Evolutionary conservation across 2,797 vertebrate genomes (phyloP), one percentile per base, ranked within the genome.

Genomic region (Sardinella longiceps): DNA sequence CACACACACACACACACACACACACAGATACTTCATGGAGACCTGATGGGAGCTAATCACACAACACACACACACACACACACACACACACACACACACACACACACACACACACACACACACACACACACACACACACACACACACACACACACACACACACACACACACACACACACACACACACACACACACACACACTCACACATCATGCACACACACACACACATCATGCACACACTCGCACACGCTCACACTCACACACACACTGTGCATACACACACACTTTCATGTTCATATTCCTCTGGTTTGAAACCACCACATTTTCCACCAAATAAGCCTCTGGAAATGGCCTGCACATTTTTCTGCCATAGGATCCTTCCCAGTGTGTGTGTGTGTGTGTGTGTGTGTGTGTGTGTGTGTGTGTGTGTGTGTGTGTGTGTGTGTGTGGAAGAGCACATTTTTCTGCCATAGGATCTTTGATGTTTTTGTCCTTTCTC

Each of bases 261-360:
- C 53, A n/a, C 53, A 56, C 53, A 60, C 56, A 60, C 56, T n/a
- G n/a, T n/a, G n/a, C n/a, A n/a, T n/a, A 60, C 56, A 60, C 56
- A 60, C 56, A 60, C 56, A 60, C 56, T n/a, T 25, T 28, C 60
- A 23, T 56, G 53, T 56, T 50, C 48, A 50, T 14, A 50, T 50
- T 50, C 15, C 48, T 50, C 48, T 2, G 14, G 48, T 50, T 56
- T 20, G 18, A n/a, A 20, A n/a, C 20, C 53, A 56, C 20, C 66
- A 74, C 66, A 37, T 20, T 37, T 33, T 74, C 66, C 66, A 74
- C 66, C 30, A 37, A 28, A 74, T 30, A 74, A 37, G 30, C 66
- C 15, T 37, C 30, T 15, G 63, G 28, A 15, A 18, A 70, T 15
- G 63, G 46, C 45, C n/a, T n/a, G n/a, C 25, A 66, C 25, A 66